phyloP scores from a whole-genome alignment of 2,888 invertebrate species.

The Saturnia pavonia region DNA sequence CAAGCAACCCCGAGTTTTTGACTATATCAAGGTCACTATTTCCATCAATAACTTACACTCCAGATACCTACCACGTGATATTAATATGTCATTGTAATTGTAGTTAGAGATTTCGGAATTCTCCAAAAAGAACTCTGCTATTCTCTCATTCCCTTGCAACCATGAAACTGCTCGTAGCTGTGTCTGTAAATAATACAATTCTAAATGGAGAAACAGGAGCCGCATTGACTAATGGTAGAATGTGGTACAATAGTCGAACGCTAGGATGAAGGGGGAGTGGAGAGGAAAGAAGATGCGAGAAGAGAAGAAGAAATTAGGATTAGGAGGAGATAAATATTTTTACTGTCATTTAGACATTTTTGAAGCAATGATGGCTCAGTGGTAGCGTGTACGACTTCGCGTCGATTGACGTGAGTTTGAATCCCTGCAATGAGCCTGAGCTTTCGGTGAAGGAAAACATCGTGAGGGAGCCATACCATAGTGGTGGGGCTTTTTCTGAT shows the following conservation, averaged over 20 bases:
- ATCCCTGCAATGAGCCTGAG: no score
- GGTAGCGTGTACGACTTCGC: no score
- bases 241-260: no score
- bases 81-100: conserved; percentile 64
- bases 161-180: conserved; percentile 71
- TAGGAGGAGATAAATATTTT: background rate
- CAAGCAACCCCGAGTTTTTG: background rate
- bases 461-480: no score
- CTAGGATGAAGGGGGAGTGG: background rate
- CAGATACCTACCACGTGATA: conserved; percentile 59
- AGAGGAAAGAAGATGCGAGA: background rate
- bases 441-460: no score
- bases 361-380: no score
- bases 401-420: no score
- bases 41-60: background rate
- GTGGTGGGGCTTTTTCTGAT: no score
- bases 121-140: conserved; percentile 70
- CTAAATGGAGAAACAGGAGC: background rate
- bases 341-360: no score
- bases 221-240: no score
- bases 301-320: background rate
- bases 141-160: conserved; percentile 70
- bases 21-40: background rate
- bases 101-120: conserved; percentile 68
- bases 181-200: conserved; percentile 47